Base-by-base conservation (phyloP, 2,113 vertebrate species). In the Charina bottae region DNA sequence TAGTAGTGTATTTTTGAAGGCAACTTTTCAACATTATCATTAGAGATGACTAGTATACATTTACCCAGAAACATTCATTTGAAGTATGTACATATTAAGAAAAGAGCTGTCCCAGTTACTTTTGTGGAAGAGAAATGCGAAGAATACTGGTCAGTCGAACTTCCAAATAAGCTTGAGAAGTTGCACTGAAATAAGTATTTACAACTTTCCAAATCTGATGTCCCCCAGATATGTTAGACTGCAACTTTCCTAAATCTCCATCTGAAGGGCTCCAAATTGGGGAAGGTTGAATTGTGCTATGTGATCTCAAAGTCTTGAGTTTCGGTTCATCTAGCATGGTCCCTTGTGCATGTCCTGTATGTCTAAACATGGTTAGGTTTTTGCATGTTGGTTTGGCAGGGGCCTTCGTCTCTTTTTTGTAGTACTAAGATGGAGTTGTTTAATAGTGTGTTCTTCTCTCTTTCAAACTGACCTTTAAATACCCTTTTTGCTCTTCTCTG, bases 401-500 rank as follows among this genome's bases (percentile, higher is more conserved):
- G 95, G 33, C 87, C 49, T 55, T 23, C 88, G 90, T 42, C 78
- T 93, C 13, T 95, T 92, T 92, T 94, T 94, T 94, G 90, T 84
- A 94, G n/a, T 93, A 93, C 94, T 93, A 95, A 89, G 90, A 59
- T 88, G 89, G 83, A 62, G 90, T 60, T 95, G 91, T 94, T 94
- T 94, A 91, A 64, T 85, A 64, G 87, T 28, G 26, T 54, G 84
- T 93, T 0, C 2, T 54, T 93, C 85, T 84, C 94, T 93, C 59
- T 94, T 84, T 84, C 19, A 7, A 94, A 60, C 86, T 94, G 95
- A 89, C 88, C 94, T 95, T 90, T 90, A 55, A 0, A 83, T 85
- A 92, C 92, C 88, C 93, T 93, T 93, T 89, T 94, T 95, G 93
- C 95, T 95, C 96, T 96, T 94, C 97, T 98, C 97, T 97, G 97